Percentiles rank a stretch among this genome's conserved stretches.
These are phyloP conservation scores for Formica exsecta DNA, from an alignment of 1,140 invertebrate species.

Conservation along the genomic window DNA sequence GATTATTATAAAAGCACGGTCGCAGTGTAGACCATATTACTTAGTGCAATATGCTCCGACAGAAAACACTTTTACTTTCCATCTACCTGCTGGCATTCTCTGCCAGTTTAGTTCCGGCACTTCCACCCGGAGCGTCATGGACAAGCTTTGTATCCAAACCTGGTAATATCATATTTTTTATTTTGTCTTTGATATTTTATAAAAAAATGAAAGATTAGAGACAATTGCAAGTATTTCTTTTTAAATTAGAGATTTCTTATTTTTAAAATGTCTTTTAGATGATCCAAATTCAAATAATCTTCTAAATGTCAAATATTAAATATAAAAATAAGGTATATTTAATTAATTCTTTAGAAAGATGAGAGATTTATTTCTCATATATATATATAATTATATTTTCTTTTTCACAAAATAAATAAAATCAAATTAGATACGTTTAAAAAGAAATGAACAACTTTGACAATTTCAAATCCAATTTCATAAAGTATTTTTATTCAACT, in stretches of 20 bases:
- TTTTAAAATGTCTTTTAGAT: not conserved
- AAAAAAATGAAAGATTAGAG: not conserved
- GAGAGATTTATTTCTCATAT: not conserved
- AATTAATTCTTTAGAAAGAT: not conserved
- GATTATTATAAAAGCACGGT: constrained; percentile 75
- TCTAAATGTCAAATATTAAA: constrained; percentile 9
- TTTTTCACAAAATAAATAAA: constrained; percentile 42
- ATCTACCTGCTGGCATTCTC: constrained; percentile 65
- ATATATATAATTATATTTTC: constrained; percentile 12
- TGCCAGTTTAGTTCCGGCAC: constrained; percentile 60
- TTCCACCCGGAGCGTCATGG: constrained; percentile 72
- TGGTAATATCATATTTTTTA: constrained; percentile 69
- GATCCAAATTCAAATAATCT: constrained; percentile 56
- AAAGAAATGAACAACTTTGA: not conserved
- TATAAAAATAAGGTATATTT: not conserved
- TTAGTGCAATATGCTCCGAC: constrained; percentile 75
- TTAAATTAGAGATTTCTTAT: not conserved
- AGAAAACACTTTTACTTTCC: constrained; percentile 65
- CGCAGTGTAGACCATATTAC: constrained; percentile 23
- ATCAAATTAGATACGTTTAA: not conserved
- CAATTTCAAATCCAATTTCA: not conserved
- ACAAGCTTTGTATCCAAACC: constrained; percentile 67
- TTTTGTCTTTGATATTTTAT: not conserved
- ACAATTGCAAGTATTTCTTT: not conserved
- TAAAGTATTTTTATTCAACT: not conserved